These are phyloP conservation scores for Fratercula arctica DNA, from an alignment of 2,797 vertebrate genomes.

Conservation along the genomic window DNA sequence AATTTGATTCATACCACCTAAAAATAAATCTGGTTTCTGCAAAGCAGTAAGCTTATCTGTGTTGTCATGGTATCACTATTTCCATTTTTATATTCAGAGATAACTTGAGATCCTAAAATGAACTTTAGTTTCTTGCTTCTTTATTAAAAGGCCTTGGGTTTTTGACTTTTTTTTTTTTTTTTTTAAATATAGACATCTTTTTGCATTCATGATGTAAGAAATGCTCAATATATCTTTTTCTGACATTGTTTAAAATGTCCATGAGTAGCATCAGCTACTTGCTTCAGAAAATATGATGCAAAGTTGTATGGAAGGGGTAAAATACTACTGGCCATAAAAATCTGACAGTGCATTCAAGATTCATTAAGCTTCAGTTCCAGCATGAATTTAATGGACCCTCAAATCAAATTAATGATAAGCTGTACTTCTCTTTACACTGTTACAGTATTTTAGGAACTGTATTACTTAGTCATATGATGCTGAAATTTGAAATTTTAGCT, in stretches of 20 bases:
- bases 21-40: slow-evolving; percentile 62
- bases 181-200: not conserved
- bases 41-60: slow-evolving; percentile 62
- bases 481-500: not conserved
- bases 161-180: not conserved
- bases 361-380: not conserved
- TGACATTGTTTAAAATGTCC: not conserved
- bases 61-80: slow-evolving; percentile 54
- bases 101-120: slow-evolving; percentile 6
- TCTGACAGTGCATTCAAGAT: not conserved
- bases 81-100: slow-evolving; percentile 44
- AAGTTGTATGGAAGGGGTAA: not conserved
- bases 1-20: slow-evolving; percentile 65
- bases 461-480: not conserved
- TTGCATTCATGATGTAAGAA: not conserved
- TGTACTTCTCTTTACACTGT: not conserved
- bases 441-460: not conserved
- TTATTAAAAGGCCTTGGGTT: not conserved
- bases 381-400: not conserved
- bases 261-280: not conserved
- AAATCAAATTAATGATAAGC: not conserved
- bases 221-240: not conserved
- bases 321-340: not conserved
- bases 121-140: not conserved
- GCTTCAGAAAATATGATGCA: not conserved